Conservation (phyloP, 2,888 invertebrate species). For the Rotaria magnacalcarata region DNA sequence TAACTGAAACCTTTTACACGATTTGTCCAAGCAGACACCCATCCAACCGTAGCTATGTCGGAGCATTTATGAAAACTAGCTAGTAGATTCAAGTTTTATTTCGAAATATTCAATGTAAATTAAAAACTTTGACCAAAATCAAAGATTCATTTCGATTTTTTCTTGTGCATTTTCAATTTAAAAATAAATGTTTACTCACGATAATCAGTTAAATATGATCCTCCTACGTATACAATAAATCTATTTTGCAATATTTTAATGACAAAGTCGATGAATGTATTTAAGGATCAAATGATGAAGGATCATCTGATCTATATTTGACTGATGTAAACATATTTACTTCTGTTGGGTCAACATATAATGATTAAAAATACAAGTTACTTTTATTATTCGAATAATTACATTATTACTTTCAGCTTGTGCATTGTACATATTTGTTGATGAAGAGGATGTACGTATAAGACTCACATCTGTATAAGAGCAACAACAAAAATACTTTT, state of each 20-base stretch:
- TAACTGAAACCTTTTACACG: too few species aligned
- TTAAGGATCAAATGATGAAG: neutral
- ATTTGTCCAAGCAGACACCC: too few species aligned
- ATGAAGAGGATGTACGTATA: neutral
- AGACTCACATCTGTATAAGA: neutral
- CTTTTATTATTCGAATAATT: neutral
- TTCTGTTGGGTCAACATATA: neutral
- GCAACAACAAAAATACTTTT: neutral
- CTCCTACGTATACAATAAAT: neutral
- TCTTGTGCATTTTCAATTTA: constrained; percentile 64
- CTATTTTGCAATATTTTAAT: too few species aligned
- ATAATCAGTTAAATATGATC: too few species aligned
- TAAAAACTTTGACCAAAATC: too few species aligned
- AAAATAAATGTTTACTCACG: too few species aligned
- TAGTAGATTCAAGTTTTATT: too few species aligned
- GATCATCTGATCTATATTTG: too few species aligned
- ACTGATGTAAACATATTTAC: neutral
- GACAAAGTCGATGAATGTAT: neutral
- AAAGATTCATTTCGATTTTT: too few species aligned
- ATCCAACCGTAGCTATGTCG: too few species aligned
- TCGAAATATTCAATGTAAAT: too few species aligned
- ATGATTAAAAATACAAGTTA: neutral
- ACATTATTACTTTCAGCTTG: neutral
- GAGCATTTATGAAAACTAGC: too few species aligned
- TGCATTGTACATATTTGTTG: neutral